phyloP scores from a whole-genome alignment of 2,888 invertebrate species.

The Lasioglossum lativentre region DNA sequence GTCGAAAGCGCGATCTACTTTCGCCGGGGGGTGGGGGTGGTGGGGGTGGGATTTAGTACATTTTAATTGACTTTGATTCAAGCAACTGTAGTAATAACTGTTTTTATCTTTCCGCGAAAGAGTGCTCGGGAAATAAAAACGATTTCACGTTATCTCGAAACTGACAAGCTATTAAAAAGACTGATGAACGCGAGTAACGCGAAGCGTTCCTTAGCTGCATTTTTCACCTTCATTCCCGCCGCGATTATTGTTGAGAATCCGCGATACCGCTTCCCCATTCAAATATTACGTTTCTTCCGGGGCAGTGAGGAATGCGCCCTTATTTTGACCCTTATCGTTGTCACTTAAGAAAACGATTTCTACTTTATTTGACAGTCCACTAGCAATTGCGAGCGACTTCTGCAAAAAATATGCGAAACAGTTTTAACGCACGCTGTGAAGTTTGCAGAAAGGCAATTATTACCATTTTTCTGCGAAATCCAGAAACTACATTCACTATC shows the following conservation, averaged over 20 bases:
- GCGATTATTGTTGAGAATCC: slow-evolving; percentile 15
- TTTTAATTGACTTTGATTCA: slow-evolving; percentile 44
- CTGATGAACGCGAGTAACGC: slow-evolving; percentile 47
- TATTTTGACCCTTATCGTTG: slow-evolving; percentile 20
- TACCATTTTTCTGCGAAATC: too few relatives aligned
- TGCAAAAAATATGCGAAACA: not conserved
- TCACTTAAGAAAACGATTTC: not conserved
- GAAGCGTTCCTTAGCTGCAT: slow-evolving; percentile 38
- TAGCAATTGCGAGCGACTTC: not conserved
- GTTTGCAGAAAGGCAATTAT: too few relatives aligned
- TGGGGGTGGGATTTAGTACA: not conserved
- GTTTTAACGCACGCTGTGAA: too few relatives aligned
- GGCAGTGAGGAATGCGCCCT: not conserved
- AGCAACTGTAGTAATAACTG: slow-evolving; percentile 29
- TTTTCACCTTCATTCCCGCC: slow-evolving; percentile 31
- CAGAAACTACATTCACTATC: too few relatives aligned
- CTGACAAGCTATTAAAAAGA: slow-evolving; percentile 53
- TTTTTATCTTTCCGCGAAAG: slow-evolving; percentile 5
- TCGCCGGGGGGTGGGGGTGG: not conserved
- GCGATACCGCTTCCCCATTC: slow-evolving; percentile 19
- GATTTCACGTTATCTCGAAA: slow-evolving; percentile 43
- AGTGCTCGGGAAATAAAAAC: slow-evolving; percentile 30
- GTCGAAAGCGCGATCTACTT: not conserved
- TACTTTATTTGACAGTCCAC: not conserved
- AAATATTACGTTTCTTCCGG: not conserved